Percentiles rank a stretch among this genome's conserved stretches.
phyloP scores from a whole-genome alignment of 2,888 invertebrate species.

The Tortricodes alternella region DNA sequence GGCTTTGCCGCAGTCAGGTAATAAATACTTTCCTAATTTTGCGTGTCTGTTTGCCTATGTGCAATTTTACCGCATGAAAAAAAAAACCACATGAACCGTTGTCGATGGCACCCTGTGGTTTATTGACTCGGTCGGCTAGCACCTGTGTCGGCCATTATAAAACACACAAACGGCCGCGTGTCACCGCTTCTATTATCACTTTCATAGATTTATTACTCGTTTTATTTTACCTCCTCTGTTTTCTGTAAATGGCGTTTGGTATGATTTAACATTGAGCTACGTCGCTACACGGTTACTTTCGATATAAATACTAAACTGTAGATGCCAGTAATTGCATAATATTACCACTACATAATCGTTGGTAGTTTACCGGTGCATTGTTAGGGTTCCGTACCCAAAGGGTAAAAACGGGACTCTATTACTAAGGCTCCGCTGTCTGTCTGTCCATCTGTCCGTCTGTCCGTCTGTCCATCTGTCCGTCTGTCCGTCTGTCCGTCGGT shows the following conservation, averaged over 20 bases:
- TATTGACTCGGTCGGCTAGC: slow-evolving; percentile 34
- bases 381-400: too few species aligned
- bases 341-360: too few species aligned
- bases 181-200: slow-evolving; percentile 64
- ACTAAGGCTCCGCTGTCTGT: too few species aligned
- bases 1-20: too few species aligned
- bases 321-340: too few species aligned
- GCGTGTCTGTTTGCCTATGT: not conserved
- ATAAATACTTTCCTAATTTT: not conserved
- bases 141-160: slow-evolving; percentile 53
- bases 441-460: too few species aligned
- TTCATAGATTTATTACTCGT: slow-evolving; percentile 61
- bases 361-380: too few species aligned
- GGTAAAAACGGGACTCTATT: too few species aligned
- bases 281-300: not conserved
- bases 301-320: too few species aligned
- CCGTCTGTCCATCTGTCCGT: too few species aligned
- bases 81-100: not conserved
- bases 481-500: too few species aligned
- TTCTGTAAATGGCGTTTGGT: slow-evolving; percentile 17
- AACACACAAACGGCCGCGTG: slow-evolving; percentile 60
- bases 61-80: not conserved
- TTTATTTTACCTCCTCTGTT: slow-evolving; percentile 47
- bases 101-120: slow-evolving; percentile 24
- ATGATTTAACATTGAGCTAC: slow-evolving; percentile 7